Evolutionary conservation across 2,797 vertebrate species (phyloP), one percentile per base, ranked within the genome.

Genomic region (Caiman crocodilus): DNA sequence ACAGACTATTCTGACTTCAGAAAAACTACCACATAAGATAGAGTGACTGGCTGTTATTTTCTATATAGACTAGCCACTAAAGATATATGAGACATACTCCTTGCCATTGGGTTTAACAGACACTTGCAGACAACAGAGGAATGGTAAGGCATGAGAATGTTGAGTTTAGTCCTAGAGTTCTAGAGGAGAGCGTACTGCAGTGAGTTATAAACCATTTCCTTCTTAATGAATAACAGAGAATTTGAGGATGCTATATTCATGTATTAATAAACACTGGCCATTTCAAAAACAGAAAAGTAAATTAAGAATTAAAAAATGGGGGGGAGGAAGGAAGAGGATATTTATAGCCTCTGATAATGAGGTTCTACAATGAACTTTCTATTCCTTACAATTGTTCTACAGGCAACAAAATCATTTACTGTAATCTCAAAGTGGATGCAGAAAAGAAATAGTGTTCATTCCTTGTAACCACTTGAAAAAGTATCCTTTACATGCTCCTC

Each of bases 371-470:
- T 80, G 73, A 84, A 9, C 96, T 92, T 92, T 95, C 76, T 93
- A 67, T 85, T 96, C 94, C 78, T 55, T 91, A 85, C 86, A 91
- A 93, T 89, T 92, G 88, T 94, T 91, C 94, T 94, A 91, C 91
- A 21, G 85, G 78, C 91, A 92, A 90, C 82, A 91, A 79, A 94
- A 91, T 74, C n/a, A n/a, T 64, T 60, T 90, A 85, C 80, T 92
- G 93, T 96, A 86, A 94, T 94, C 84, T 88, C 94, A 88, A 73
- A 95, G 86, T 85, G 93, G 82, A 59, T 60, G n/a, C 85, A 83
- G 10, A 94, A 93, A 50, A 91, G 21, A 90, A 90, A 69, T 50
- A 7, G n/a, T 88, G 79, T 89, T 93, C 67, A 50, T 91, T 92
- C 77, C 77, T 59, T 73, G 75, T 30, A 82, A 11, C 59, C 60